Evolutionary conservation across 1,140 invertebrate species (phyloP).

Genomic region (Hyles vespertilio): DNA sequence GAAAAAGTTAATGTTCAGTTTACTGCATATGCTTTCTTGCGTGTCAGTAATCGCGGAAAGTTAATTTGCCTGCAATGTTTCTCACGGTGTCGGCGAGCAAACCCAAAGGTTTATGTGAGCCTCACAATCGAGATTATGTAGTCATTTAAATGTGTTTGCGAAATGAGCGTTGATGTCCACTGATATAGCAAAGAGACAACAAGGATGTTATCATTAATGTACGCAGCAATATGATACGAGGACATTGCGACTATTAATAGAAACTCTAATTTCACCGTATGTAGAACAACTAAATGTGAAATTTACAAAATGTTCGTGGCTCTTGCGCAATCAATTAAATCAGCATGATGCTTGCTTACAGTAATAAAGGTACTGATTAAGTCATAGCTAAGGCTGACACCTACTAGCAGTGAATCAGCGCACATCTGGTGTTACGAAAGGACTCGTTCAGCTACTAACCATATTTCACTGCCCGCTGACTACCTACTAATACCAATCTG

Average conservation of each 20-base stretch:
- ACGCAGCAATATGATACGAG: slow-evolving; percentile 1
- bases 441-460: slow-evolving; percentile 14
- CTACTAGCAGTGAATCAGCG: slow-evolving; percentile 52
- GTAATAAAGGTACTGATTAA: slow-evolving; percentile 26
- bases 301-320: neutral
- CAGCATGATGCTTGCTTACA: neutral
- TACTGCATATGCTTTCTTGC: slow-evolving; percentile 37
- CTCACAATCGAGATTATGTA: slow-evolving; percentile 16
- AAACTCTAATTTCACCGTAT: slow-evolving; percentile 1
- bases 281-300: no score
- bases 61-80: slow-evolving; percentile 52
- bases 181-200: slow-evolving; percentile 13
- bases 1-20: slow-evolving; percentile 35
- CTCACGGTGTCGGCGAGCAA: slow-evolving; percentile 49
- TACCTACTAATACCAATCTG: no score
- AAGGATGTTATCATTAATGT: slow-evolving; percentile 20
- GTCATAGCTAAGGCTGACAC: slow-evolving; percentile 34
- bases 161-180: slow-evolving; percentile 11
- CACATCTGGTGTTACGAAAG: slow-evolving; percentile 59
- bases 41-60: slow-evolving; percentile 52
- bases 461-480: neutral
- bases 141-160: slow-evolving; percentile 20
- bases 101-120: slow-evolving; percentile 35
- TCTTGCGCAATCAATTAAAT: slow-evolving; percentile 5
- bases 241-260: slow-evolving; percentile 6